Conservation (phyloP, 2,113 vertebrate species). For the Solea senegalensis region DNA sequence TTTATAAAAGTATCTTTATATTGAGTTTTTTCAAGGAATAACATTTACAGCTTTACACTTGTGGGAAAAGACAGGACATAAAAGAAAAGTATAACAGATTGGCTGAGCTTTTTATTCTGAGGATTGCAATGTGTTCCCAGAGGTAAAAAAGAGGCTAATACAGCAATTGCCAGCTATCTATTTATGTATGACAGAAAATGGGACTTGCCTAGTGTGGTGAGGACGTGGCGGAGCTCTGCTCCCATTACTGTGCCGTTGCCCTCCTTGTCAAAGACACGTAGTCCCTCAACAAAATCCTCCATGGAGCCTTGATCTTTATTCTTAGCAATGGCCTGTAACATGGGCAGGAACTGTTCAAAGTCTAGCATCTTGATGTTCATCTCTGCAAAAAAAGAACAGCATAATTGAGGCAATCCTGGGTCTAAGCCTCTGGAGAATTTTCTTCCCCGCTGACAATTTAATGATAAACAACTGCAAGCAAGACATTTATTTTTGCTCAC, state of each 20-base stretch:
- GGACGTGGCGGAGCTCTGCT: constrained; percentile 93
- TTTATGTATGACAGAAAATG: background rate
- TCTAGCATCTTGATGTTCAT: constrained; percentile 91
- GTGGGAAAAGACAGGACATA: background rate
- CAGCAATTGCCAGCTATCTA: background rate
- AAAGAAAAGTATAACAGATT: background rate
- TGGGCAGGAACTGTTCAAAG: constrained; percentile 97
- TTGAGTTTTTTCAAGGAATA: background rate
- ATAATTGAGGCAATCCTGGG: no score
- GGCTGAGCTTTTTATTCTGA: background rate
- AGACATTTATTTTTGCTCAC: constrained; percentile 72
- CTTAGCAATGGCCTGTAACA: constrained; percentile 95
- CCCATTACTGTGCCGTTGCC: constrained; percentile 97
- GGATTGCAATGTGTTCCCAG: background rate
- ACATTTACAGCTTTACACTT: background rate
- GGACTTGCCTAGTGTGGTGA: constrained; percentile 89
- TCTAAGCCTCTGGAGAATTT: background rate
- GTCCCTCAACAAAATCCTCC: constrained; percentile 94
- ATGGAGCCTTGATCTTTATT: constrained; percentile 96
- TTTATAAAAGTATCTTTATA: background rate
- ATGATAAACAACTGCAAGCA: background rate
- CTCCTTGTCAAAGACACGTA: constrained; percentile 95
- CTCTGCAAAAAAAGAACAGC: constrained; percentile 76
- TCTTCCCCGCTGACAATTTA: background rate
- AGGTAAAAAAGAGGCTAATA: background rate